phyloP scores from a whole-genome alignment of 1,140 invertebrate species.

The Zaprionus ornatus region DNA sequence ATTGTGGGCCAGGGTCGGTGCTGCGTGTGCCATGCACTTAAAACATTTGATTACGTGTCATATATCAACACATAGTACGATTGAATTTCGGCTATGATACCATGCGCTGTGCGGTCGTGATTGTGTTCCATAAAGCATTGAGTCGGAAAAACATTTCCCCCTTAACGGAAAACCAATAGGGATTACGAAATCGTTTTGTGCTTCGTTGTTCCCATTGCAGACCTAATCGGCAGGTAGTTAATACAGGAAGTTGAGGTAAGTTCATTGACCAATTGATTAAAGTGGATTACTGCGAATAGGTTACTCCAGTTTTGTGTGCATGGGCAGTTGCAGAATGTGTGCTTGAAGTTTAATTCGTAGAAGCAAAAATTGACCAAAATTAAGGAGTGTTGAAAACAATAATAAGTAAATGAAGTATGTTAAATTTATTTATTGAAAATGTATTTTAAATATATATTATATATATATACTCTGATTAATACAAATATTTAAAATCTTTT shows the following conservation, averaged over 20 bases:
- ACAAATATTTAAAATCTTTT: too few species aligned
- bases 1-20: conserved; percentile 28
- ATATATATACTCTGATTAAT: too few species aligned
- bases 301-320: too few species aligned
- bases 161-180: background rate
- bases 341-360: too few species aligned
- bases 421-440: too few species aligned
- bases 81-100: conserved; percentile 63
- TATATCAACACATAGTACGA: conserved; percentile 78
- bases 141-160: background rate
- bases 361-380: too few species aligned
- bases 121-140: conserved; percentile 54
- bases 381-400: too few species aligned
- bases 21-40: conserved; percentile 76
- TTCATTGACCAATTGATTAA: background rate
- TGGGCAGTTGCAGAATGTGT: too few species aligned
- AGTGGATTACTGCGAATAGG: background rate
- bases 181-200: background rate
- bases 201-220: background rate
- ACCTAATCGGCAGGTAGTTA: background rate
- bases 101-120: conserved; percentile 44
- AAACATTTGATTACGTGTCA: conserved; percentile 79
- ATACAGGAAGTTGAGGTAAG: background rate
- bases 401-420: too few species aligned
- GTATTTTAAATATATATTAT: too few species aligned